Conservation (phyloP, 2,888 invertebrate genomes). For the Acleris laterana region DNA sequence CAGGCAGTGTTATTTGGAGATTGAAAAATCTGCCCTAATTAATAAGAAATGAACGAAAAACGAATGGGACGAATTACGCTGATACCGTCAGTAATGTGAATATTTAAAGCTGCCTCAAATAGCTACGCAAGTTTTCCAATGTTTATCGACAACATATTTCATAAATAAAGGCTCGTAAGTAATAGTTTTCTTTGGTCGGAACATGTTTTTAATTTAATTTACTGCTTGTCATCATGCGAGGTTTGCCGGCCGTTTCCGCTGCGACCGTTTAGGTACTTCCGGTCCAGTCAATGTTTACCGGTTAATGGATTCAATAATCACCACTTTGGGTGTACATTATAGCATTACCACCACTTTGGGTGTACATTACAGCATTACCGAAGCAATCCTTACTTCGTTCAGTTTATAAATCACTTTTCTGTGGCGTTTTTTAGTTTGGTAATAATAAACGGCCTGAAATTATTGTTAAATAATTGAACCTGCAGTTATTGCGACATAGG, state of each 20-base stretch:
- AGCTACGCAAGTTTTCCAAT: slow-evolving; percentile 9
- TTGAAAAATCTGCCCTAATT: too few species aligned
- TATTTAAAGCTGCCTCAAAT: neutral
- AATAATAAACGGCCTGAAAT: too few species aligned
- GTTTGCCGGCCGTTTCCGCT: slow-evolving; percentile 22
- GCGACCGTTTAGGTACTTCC: neutral
- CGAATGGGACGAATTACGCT: too few species aligned
- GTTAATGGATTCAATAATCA: slow-evolving; percentile 29
- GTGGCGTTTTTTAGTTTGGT: too few species aligned
- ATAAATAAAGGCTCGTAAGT: slow-evolving; percentile 28
- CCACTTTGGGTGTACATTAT: neutral
- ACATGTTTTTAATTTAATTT: slow-evolving; percentile 36
- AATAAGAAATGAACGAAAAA: too few species aligned
- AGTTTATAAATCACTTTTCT: too few species aligned
- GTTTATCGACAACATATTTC: slow-evolving; percentile 7
- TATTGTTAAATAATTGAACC: too few species aligned
- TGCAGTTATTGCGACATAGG: too few species aligned
- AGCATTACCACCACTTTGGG: slow-evolving; percentile 11
- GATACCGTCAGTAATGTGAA: neutral
- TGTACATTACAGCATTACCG: too few species aligned
- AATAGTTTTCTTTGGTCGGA: slow-evolving; percentile 22
- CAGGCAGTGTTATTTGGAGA: too few species aligned
- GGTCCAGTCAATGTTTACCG: slow-evolving; percentile 19
- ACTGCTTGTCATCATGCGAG: slow-evolving; percentile 33
- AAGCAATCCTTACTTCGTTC: too few species aligned